Conservation (phyloP, 2,113 vertebrate species). For the Corvus cornix region DNA sequence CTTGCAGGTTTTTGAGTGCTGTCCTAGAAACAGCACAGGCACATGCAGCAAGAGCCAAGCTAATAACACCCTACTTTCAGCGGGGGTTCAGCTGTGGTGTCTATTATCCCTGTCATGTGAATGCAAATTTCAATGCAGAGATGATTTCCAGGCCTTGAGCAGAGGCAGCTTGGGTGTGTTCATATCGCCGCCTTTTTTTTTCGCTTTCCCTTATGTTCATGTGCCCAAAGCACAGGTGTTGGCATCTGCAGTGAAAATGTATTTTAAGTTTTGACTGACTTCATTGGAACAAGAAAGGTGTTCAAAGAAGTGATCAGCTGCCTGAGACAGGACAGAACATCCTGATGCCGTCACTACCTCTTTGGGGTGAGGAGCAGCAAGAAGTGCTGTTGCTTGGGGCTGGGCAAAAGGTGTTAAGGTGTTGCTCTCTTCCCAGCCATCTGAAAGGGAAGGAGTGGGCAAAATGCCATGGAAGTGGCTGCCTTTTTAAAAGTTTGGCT, state of each 20-base stretch:
- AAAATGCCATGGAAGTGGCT: neutral
- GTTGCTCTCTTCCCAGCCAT: neutral
- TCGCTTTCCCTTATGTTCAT: neutral
- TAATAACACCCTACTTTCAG: slow-evolving; percentile 51
- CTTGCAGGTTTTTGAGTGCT: slow-evolving; percentile 24
- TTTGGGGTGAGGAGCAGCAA: neutral
- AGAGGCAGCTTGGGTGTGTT: slow-evolving; percentile 24
- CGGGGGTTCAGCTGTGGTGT: slow-evolving; percentile 22
- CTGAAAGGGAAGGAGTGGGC: accelerated
- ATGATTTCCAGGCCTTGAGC: slow-evolving; percentile 29
- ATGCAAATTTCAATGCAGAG: slow-evolving; percentile 34
- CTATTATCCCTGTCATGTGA: slow-evolving; percentile 52
- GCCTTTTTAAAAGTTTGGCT: neutral
- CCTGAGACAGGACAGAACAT: neutral
- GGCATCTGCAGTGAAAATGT: neutral
- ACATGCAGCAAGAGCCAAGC: slow-evolving; percentile 37
- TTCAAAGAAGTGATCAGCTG: neutral
- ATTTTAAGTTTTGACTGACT: neutral
- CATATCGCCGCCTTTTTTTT: neutral
- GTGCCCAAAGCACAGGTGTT: neutral
- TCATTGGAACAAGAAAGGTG: neutral
- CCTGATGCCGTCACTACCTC: neutral
- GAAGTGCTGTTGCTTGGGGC: neutral
- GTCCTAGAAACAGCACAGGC: slow-evolving; percentile 43
- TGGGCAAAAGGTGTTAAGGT: neutral